Conservation (phyloP, 2,113 vertebrate genomes). For the Pongo abelii region DNA sequence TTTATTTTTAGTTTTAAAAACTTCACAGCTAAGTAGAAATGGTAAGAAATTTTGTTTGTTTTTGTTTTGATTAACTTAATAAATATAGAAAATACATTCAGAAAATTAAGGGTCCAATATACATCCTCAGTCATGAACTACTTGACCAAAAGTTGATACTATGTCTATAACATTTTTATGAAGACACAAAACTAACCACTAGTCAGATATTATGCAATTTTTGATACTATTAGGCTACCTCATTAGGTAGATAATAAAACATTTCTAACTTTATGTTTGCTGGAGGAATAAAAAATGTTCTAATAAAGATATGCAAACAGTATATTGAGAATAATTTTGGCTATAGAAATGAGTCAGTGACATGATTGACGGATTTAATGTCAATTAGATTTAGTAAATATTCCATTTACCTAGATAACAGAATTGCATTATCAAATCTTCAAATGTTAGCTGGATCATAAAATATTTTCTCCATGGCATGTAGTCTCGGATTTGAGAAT, state of each 20-base stretch:
- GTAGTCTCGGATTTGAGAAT: slow-evolving; percentile 9
- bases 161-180: neutral
- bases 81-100: neutral
- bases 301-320: neutral
- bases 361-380: slow-evolving; percentile 36
- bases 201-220: neutral
- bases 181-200: neutral
- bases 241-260: neutral
- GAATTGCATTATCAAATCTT: slow-evolving; percentile 61
- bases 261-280: neutral
- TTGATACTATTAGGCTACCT: neutral
- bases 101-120: neutral
- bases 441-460: slow-evolving; percentile 16
- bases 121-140: neutral
- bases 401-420: neutral
- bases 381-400: slow-evolving; percentile 51
- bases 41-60: neutral
- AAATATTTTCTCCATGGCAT: slow-evolving; percentile 56
- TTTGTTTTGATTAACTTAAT: neutral
- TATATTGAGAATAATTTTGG: neutral
- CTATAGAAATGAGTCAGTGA: neutral
- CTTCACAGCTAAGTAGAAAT: neutral
- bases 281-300: neutral
- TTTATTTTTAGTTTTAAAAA: neutral
- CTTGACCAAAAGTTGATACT: neutral